Evolutionary conservation across 2,888 invertebrate genomes (phyloP).

Genomic region (Temnothorax rugatulus): DNA sequence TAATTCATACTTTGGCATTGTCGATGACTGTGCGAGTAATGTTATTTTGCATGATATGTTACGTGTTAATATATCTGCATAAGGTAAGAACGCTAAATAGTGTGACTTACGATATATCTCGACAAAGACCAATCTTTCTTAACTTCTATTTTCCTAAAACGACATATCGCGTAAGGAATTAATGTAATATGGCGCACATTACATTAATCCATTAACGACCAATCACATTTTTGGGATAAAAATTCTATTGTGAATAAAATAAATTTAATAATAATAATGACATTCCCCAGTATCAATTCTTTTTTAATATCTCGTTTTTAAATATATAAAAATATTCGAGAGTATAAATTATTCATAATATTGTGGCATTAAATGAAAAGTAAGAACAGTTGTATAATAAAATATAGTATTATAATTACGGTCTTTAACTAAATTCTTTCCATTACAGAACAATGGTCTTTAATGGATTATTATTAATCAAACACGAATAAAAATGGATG

Average conservation of each 20-base stretch:
- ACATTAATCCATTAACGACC: constrained; percentile 38
- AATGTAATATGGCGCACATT: background rate
- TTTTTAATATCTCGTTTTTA: background rate
- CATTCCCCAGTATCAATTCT: background rate
- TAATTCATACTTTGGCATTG: constrained; percentile 61
- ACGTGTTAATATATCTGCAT: constrained; percentile 42
- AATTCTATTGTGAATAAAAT: constrained; percentile 4
- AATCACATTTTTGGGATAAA: background rate
- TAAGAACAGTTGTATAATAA: background rate
- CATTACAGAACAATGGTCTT: background rate
- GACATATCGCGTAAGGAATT: constrained; percentile 11
- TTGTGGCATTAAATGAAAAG: constrained; percentile 6
- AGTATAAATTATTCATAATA: background rate
- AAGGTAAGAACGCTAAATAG: constrained; percentile 41
- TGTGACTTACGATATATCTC: constrained; percentile 5
- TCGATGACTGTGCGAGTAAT: constrained; percentile 60
- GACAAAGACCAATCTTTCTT: constrained; percentile 26
- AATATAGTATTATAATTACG: background rate
- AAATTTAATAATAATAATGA: background rate
- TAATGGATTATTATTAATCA: constrained; percentile 29
- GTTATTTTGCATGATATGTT: constrained; percentile 26
- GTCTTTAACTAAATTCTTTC: background rate
- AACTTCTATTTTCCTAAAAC: constrained; percentile 33
- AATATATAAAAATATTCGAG: background rate
- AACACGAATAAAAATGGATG: constrained; percentile 20